Base-by-base conservation (phyloP, 1,140 invertebrate species). In the Sinella curviseta region DNA sequence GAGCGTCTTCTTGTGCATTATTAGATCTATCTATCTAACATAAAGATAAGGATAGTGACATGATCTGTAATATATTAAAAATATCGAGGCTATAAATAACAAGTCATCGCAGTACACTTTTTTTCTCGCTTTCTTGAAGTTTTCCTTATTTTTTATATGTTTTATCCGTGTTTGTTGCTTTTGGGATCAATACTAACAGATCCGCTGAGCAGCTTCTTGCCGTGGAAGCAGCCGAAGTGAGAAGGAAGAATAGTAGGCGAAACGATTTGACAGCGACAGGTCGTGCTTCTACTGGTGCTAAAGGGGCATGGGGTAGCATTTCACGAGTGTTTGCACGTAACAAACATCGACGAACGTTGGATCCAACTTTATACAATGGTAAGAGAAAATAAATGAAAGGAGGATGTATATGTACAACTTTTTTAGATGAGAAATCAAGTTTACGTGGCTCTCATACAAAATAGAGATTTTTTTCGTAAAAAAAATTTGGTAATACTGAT, bases 271-370 rank as follows among this genome's bases (percentile, higher is more conserved):
- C 74, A 82, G 83, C n/a, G n/a, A 80, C 74, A 82, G 83, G 75
- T 83, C 83, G 77, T 79, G 79, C 76, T 81, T 82, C 79, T 80
- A 81, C 74, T 76, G 82, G 80, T 83, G 86, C 65, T 60, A 84
- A 84, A 77, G 85, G 86, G 26, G 86, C 92, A 0, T 94, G 93
- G 93, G 93, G 93, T 65, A 93, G 92, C 83, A 94, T 94, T 84
- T 93, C 92, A 0, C 89, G 94, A 82, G 95, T 96, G 14, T 96
- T 96, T 85, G 93, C 94, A 0, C 88, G 94, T 12, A 93, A 93
- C 75, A 90, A 94, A 78, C 93, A 95, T 85, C 90, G 94, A 86
- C 94, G 94, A 82, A 86, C 86, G 1, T 77, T 87, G 16, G 85
- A 86, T 77, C 80, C 86, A 16, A 79, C 83, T n/a, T 77, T 86